Percentiles rank a stretch among this genome's conserved stretches.
These are phyloP conservation scores for Gari tellinella DNA, from an alignment of 2,888 invertebrate species.

Conservation along the genomic window DNA sequence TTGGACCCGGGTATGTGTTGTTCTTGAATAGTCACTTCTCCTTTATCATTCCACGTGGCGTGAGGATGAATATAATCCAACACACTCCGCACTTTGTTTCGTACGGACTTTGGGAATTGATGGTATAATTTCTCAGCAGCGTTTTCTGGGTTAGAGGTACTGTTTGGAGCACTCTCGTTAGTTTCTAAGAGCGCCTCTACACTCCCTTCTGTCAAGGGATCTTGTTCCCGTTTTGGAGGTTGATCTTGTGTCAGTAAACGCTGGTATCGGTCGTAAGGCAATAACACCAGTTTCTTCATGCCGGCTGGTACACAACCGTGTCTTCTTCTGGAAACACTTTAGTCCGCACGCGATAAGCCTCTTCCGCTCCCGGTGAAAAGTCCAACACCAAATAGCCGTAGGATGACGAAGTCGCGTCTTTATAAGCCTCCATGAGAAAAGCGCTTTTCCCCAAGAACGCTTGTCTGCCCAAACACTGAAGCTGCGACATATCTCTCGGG, in stretches of 20 bases:
- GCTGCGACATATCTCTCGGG: constrained; percentile 33
- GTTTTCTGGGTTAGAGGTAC: too few species aligned
- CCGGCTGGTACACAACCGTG: constrained; percentile 22
- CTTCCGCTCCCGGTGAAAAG: constrained; percentile 18
- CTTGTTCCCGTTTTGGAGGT: background rate
- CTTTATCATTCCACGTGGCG: constrained; percentile 11
- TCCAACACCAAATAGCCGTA: constrained; percentile 35
- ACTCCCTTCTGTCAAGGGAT: background rate
- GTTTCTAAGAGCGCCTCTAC: background rate
- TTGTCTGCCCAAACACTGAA: constrained; percentile 30
- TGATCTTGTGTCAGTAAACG: background rate
- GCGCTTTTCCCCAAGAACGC: constrained; percentile 17
- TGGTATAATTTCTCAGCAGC: background rate
- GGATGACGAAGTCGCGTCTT: constrained; percentile 24
- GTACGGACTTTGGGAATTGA: constrained; percentile 7
- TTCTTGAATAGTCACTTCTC: constrained; percentile 10
- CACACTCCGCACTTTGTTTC: constrained; percentile 1
- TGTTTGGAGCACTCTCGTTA: background rate
- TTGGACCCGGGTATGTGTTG: constrained; percentile 8
- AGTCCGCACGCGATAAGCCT: constrained; percentile 22
- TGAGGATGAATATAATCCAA: constrained; percentile 5
- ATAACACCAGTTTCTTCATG: constrained; percentile 17
- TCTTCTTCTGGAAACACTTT: constrained; percentile 24
- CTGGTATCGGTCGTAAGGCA: constrained; percentile 21
- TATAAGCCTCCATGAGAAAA: constrained; percentile 29